These are phyloP conservation scores for Megastigmus dorsalis DNA, from an alignment of 2,888 invertebrate species.

Conservation along the genomic window DNA sequence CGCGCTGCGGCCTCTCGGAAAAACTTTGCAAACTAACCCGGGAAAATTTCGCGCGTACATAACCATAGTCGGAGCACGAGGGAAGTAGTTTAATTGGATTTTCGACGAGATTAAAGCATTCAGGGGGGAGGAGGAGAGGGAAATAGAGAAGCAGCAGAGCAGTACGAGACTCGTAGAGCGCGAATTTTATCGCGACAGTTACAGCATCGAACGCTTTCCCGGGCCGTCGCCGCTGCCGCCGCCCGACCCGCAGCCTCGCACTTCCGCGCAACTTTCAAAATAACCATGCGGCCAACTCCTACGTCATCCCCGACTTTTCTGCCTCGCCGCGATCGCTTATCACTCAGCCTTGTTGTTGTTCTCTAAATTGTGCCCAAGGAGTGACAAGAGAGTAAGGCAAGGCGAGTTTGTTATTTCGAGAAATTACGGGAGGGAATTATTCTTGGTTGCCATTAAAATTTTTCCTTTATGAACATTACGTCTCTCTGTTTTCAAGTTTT, in stretches of 20 bases:
- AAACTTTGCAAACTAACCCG: slow-evolving; percentile 45
- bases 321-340: slow-evolving; percentile 28
- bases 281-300: slow-evolving; percentile 26
- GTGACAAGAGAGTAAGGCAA: slow-evolving; percentile 1
- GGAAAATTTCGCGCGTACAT: slow-evolving; percentile 37
- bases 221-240: neutral
- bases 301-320: slow-evolving; percentile 30
- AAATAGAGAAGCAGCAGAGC: neutral
- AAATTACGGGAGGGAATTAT: slow-evolving; percentile 1
- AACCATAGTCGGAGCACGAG: slow-evolving; percentile 29
- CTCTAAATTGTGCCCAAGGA: slow-evolving; percentile 7
- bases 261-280: slow-evolving; percentile 37
- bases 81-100: slow-evolving; percentile 69
- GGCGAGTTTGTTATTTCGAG: too few species aligned
- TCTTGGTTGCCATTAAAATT: neutral
- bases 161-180: slow-evolving; percentile 11
- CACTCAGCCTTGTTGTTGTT: slow-evolving; percentile 35
- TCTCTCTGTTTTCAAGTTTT: too few species aligned
- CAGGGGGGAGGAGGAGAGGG: slow-evolving; percentile 35
- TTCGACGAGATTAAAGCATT: slow-evolving; percentile 65
- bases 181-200: slow-evolving; percentile 60
- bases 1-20: neutral
- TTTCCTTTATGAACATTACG: neutral
- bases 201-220: slow-evolving; percentile 44
- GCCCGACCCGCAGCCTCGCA: too few species aligned